Percentiles rank a stretch among this genome's conserved stretches.
phyloP scores from a whole-genome alignment of 2,888 invertebrate genomes.

The Ichneumoninae sp. region DNA sequence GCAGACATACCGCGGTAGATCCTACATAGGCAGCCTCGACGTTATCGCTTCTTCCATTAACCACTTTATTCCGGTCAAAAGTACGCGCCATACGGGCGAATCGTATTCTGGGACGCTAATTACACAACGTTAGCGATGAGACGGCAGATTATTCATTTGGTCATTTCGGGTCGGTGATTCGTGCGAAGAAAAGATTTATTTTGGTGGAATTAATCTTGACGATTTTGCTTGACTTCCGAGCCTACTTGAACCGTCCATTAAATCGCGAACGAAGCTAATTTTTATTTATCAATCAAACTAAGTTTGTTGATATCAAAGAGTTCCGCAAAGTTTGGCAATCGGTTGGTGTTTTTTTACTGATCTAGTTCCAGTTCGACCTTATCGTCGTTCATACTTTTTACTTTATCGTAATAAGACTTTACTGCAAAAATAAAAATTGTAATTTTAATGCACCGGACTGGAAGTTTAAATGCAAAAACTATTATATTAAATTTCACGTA shows the following conservation, averaged over 20 bases:
- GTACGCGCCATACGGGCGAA: slow-evolving; percentile 10
- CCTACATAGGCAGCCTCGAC: not conserved
- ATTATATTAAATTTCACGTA: no score
- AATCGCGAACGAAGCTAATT: not conserved
- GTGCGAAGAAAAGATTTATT: no score
- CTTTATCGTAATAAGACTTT: no score
- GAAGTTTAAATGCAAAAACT: no score
- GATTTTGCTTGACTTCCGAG: not conserved
- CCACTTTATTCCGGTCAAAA: not conserved
- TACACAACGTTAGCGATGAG: slow-evolving; percentile 10
- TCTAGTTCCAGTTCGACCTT: not conserved
- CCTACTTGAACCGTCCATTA: not conserved
- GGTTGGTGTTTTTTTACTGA: not conserved
- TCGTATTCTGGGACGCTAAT: slow-evolving; percentile 9
- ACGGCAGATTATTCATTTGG: not conserved
- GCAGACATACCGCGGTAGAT: not conserved
- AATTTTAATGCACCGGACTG: no score
- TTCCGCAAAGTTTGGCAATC: not conserved
- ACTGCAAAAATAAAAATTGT: no score
- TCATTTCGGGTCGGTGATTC: not conserved
- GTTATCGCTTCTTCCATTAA: slow-evolving; percentile 13
- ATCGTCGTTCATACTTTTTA: no score
- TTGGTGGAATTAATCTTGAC: not conserved
- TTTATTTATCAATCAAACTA: not conserved
- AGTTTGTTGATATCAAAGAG: not conserved